Evolutionary conservation across 2,888 invertebrate species (phyloP).

Genomic region (Parthenolecanium corni): DNA sequence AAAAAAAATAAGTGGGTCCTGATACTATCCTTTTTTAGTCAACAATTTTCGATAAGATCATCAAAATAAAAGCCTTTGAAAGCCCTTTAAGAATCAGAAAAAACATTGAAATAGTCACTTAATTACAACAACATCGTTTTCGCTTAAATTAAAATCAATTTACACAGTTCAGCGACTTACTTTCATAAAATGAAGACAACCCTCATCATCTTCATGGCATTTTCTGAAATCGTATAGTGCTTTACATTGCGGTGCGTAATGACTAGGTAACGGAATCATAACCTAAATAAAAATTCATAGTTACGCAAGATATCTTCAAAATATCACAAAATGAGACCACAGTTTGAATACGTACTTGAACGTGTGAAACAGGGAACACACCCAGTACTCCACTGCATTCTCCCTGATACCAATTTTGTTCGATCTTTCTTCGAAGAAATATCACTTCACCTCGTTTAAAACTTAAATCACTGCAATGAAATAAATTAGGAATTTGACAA

Average conservation of each 20-base stretch:
- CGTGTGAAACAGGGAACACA: conserved; percentile 72
- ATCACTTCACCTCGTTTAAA: conserved; percentile 80
- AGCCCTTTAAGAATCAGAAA: no score
- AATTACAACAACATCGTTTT: no score
- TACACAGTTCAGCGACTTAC: conserved; percentile 44
- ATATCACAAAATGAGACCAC: background rate
- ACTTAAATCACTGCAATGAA: conserved; percentile 55
- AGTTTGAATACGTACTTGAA: conserved; percentile 48
- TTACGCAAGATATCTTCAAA: conserved; percentile 24
- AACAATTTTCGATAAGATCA: no score
- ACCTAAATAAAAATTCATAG: conserved; percentile 23
- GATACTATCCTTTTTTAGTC: no score
- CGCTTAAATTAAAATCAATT: no score
- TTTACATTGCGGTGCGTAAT: conserved; percentile 72
- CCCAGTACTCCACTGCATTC: conserved; percentile 67
- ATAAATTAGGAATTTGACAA: background rate
- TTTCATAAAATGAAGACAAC: conserved; percentile 81
- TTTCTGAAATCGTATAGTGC: conserved; percentile 81
- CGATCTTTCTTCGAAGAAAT: conserved; percentile 63
- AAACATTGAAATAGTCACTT: no score
- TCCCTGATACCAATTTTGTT: conserved; percentile 77
- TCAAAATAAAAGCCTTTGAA: no score
- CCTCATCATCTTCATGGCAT: conserved; percentile 82
- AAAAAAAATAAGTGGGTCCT: no score
- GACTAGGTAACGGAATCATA: conserved; percentile 40